Percentiles rank a stretch among this genome's conserved stretches.
Evolutionary conservation across 2,797 vertebrate species (phyloP).

Genomic region (Scomberomorus guttatus): DNA sequence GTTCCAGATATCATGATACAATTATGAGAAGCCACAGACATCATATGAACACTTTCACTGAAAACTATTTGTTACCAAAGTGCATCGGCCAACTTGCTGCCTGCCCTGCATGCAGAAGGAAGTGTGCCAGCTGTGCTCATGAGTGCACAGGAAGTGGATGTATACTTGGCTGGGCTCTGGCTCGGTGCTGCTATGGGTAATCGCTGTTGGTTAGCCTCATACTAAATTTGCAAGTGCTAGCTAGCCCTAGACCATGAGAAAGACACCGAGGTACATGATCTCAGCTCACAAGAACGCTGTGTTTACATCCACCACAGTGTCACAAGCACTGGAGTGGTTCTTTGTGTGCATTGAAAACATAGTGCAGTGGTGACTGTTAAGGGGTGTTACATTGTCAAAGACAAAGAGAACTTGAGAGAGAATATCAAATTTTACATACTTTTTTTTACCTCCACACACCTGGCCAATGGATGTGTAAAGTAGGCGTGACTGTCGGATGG

Average conservation of each 20-base stretch:
- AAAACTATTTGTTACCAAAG: constrained; percentile 41
- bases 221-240: background rate
- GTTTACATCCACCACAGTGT: constrained; percentile 26
- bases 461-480: no score
- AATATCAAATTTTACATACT: no score
- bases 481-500: no score
- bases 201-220: background rate
- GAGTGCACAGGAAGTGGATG: constrained; percentile 24
- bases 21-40: constrained; percentile 32
- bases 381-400: background rate
- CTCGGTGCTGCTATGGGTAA: background rate
- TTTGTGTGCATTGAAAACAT: background rate
- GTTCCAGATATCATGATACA: constrained; percentile 34
- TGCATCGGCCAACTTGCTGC: constrained; percentile 33
- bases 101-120: constrained; percentile 11
- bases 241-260: background rate
- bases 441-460: no score
- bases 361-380: background rate
- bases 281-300: constrained; percentile 7
- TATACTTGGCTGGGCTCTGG: constrained; percentile 28
- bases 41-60: constrained; percentile 25
- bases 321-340: constrained; percentile 6
- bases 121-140: constrained; percentile 13
- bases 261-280: constrained; percentile 19
- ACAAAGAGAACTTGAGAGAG: no score